Base-by-base conservation (phyloP, 2,113 vertebrate species). In the Atlantisia rogersi region DNA sequence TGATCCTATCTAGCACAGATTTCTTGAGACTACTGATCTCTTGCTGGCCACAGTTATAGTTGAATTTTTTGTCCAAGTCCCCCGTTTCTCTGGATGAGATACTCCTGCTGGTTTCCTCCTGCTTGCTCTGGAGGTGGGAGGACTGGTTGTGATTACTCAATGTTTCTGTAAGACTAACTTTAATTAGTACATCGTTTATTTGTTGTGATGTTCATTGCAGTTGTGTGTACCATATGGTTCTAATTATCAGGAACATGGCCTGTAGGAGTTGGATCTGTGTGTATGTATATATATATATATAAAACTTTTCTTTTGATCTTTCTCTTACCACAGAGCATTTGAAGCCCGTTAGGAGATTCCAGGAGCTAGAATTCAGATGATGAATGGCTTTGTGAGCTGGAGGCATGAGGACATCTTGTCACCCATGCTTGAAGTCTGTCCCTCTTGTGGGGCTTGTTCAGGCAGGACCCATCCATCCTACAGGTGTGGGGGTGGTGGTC, bases 181-280 rank as follows among this genome's bases (percentile, higher is more conserved):
- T 91, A 84, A 93, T 93, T 81, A 93, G 65, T 42, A 22, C 0
- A 0, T 48, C 3, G 2, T 84, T 87, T 55, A 39, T 86, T 92
- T 52, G 56, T 58, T 7, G 7, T 6, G 64, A n/a, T 93, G 69
- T 90, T 87, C 21, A 2, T 4, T 78, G 64, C 2, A 2, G 39
- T 73, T 93, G 69, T 46, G 3, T 88, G 86, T 39, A 58, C 70
- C 95, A 86, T 91, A 82, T 86, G 92, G 92, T 31, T 88, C 24
- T 65, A 15, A 32, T 65, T 90, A 48, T 26, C 74, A 70, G 78
- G 73, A 77, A 2, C 1, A 1, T 32, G 85, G 70, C 86, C 71
- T 37, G 20, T 5, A 60, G 71, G 39, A 86, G 80, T 46, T 39
- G 39, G 8, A 7, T 46, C 17, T 46, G 44, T 46, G 44, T 19